phyloP scores from a whole-genome alignment of 1,140 invertebrate species.

The Drosophila sucinea region DNA sequence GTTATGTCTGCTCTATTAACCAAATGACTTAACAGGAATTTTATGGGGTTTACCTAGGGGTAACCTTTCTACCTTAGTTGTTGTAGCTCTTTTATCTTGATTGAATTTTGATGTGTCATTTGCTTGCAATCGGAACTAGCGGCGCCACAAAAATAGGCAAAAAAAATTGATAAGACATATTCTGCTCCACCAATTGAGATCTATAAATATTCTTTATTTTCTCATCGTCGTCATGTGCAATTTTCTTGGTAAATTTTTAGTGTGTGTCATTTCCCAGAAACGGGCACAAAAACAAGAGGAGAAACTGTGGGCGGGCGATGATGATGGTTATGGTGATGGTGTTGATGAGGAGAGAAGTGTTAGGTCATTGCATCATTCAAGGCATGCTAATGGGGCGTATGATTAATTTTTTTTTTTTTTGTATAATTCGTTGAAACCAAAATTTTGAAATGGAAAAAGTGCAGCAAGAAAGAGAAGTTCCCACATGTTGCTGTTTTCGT shows the following conservation, averaged over 20 bases:
- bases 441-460: constrained; percentile 24
- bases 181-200: neutral
- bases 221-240: constrained; percentile 1
- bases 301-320: constrained; percentile 12
- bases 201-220: constrained; percentile 9
- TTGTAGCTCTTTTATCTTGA: too few relatives aligned
- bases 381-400: constrained; percentile 70
- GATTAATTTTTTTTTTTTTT: constrained; percentile 63
- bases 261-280: constrained; percentile 65
- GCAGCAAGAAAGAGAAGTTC: constrained; percentile 49
- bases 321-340: constrained; percentile 31
- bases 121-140: too few relatives aligned
- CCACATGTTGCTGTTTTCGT: constrained; percentile 60
- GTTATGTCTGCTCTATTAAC: too few relatives aligned
- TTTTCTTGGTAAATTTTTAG: constrained; percentile 13
- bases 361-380: constrained; percentile 61
- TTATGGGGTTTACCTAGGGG: too few relatives aligned
- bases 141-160: too few relatives aligned
- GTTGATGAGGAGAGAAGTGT: constrained; percentile 34
- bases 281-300: neutral
- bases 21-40: too few relatives aligned
- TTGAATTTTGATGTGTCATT: too few relatives aligned
- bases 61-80: too few relatives aligned
- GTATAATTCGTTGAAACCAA: constrained; percentile 14
- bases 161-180: too few relatives aligned